phyloP scores from a whole-genome alignment of 2,888 invertebrate species.

The Epistrophella euchroma region DNA sequence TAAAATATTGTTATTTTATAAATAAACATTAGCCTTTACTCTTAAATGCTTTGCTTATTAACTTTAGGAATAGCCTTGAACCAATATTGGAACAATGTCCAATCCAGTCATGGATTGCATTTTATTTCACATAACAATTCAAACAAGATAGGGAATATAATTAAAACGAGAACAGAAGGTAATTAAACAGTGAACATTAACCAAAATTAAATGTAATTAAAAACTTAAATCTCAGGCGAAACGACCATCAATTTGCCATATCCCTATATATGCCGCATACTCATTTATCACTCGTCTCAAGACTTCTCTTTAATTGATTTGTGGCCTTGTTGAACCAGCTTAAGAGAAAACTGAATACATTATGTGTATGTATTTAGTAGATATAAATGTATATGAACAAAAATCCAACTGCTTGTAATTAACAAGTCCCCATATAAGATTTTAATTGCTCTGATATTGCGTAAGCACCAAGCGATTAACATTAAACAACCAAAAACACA shows the following conservation, averaged over 20 bases:
- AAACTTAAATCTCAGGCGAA: constrained; percentile 14
- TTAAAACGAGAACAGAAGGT: not conserved
- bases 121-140: too few species aligned
- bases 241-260: constrained; percentile 6
- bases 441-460: constrained; percentile 70
- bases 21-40: too few species aligned
- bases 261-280: not conserved
- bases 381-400: constrained; percentile 15
- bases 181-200: not conserved
- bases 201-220: constrained; percentile 11
- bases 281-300: not conserved
- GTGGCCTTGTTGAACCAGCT: constrained; percentile 4
- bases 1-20: too few species aligned
- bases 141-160: not conserved
- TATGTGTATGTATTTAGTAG: not conserved
- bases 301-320: constrained; percentile 29
- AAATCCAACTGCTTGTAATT: constrained; percentile 53
- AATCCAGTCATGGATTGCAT: not conserved
- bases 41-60: too few species aligned
- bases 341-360: not conserved
- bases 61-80: not conserved
- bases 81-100: not conserved
- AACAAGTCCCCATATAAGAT: constrained; percentile 66
- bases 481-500: constrained; percentile 70
- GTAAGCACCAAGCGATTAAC: constrained; percentile 67